Evolutionary conservation across 2,888 invertebrate genomes (phyloP).

Genomic region (Lysandra coridon): DNA sequence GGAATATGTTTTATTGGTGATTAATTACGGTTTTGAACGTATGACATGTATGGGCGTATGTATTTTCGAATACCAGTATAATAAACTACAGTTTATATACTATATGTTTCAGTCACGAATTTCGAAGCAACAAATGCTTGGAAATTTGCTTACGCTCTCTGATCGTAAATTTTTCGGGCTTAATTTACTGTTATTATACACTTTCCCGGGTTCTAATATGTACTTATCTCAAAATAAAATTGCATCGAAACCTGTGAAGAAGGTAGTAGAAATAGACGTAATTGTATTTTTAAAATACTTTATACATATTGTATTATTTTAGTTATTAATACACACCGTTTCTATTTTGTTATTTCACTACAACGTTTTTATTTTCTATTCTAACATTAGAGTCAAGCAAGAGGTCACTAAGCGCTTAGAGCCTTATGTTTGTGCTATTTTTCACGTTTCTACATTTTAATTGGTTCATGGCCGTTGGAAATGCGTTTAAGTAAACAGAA

Average conservation of each 20-base stretch:
- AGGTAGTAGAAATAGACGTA: too few species aligned
- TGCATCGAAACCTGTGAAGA: too few species aligned
- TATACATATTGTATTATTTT: background rate
- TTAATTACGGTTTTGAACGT: background rate
- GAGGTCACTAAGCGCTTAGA: background rate
- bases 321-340: background rate
- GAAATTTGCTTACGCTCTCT: too few species aligned
- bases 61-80: background rate
- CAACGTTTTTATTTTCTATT: background rate
- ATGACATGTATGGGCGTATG: background rate
- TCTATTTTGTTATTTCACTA: background rate
- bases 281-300: too few species aligned
- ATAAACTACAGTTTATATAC: background rate
- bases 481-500: background rate
- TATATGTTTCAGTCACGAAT: too few species aligned
- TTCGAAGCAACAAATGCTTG: too few species aligned
- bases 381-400: background rate
- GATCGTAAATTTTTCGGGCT: too few species aligned
- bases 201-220: too few species aligned
- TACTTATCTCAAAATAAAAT: too few species aligned
- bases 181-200: too few species aligned
- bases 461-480: constrained; percentile 17
- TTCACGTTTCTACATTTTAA: constrained; percentile 5
- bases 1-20: constrained; percentile 1
- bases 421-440: background rate